These are phyloP conservation scores for Marronus borbonicus DNA, from an alignment of 2,888 invertebrate genomes.

Conservation along the genomic window DNA sequence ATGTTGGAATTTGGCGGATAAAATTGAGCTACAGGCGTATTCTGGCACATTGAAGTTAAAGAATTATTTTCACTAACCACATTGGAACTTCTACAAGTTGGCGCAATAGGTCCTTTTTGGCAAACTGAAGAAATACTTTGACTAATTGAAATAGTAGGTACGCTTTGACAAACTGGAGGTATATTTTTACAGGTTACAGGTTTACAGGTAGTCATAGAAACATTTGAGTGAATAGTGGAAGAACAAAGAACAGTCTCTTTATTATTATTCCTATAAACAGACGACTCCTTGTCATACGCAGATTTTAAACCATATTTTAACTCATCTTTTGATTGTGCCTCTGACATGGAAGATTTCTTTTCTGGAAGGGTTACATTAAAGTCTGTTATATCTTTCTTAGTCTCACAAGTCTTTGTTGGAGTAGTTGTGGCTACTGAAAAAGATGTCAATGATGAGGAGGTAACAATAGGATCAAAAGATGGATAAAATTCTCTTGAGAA, in stretches of 20 bases:
- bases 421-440: conserved; percentile 28
- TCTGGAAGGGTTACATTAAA: conserved; percentile 18
- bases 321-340: conserved; percentile 6
- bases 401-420: conserved; percentile 35
- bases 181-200: conserved; percentile 33
- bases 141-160: conserved; percentile 3
- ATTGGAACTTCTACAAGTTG: background rate
- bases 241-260: background rate
- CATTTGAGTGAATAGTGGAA: conserved; percentile 22
- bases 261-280: background rate
- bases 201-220: too few species aligned
- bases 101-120: background rate
- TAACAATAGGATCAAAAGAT: conserved; percentile 54
- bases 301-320: conserved; percentile 35
- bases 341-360: conserved; percentile 15
- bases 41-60: conserved; percentile 1
- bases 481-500: conserved; percentile 66
- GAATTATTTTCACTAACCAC: background rate
- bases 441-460: conserved; percentile 44
- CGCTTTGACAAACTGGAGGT: conserved; percentile 10
- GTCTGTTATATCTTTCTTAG: conserved; percentile 23
- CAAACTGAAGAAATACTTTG: conserved; percentile 12
- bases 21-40: background rate
- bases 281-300: background rate
- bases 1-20: background rate